Evolutionary conservation across 2,888 invertebrate genomes (phyloP).

Genomic region (Cosmorhoe ocellata): DNA sequence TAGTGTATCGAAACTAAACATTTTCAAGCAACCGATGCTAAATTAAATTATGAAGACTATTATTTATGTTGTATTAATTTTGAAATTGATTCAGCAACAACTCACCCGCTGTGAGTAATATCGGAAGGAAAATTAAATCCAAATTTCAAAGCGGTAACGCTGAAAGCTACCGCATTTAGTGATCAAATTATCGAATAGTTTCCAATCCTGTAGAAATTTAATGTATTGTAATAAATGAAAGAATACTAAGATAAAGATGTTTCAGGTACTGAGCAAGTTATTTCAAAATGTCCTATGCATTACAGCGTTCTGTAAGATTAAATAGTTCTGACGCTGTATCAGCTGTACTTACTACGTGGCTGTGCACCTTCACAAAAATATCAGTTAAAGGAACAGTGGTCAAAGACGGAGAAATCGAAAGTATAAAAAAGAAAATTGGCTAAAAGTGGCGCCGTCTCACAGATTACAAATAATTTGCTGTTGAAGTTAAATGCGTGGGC

Average conservation of each 20-base stretch:
- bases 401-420: conserved; percentile 12
- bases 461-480: conserved; percentile 10
- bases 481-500: conserved; percentile 17
- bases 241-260: too few species aligned
- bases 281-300: too few species aligned
- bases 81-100: conserved; percentile 60
- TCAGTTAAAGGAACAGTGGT: neutral
- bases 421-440: conserved; percentile 7
- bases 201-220: neutral
- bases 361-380: too few species aligned
- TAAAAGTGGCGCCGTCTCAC: conserved; percentile 15
- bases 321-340: too few species aligned
- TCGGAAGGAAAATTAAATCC: conserved; percentile 39
- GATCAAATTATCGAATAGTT: conserved; percentile 6
- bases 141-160: conserved; percentile 17
- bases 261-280: too few species aligned
- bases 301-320: too few species aligned
- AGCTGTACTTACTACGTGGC: too few species aligned
- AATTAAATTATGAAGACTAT: conserved; percentile 60
- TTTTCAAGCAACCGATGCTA: conserved; percentile 48
- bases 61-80: conserved; percentile 43
- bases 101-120: conserved; percentile 56
- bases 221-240: too few species aligned
- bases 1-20: conserved; percentile 58
- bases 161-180: neutral